These are phyloP conservation scores for Podabrus alpinus DNA, from an alignment of 2,888 invertebrate genomes.

Conservation along the genomic window DNA sequence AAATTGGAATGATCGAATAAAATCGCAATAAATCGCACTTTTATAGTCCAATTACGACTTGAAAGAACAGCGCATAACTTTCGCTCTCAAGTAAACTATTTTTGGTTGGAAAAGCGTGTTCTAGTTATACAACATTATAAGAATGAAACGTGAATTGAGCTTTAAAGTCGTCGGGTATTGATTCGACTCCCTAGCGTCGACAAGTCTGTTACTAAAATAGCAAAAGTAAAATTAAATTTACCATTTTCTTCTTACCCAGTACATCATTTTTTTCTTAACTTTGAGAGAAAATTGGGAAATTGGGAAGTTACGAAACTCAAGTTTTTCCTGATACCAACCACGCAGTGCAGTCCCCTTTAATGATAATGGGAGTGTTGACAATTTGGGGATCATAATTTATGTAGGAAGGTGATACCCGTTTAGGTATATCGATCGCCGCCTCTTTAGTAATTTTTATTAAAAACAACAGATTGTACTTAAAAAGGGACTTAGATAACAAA, in stretches of 20 bases:
- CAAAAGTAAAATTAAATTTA: conserved; percentile 7
- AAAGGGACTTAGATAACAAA: neutral
- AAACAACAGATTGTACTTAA: neutral
- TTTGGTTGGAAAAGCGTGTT: neutral
- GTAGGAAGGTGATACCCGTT: neutral
- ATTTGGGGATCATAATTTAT: neutral
- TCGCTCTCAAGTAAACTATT: neutral
- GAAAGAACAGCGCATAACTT: neutral
- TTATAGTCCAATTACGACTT: neutral
- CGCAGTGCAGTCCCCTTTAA: neutral
- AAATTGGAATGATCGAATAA: neutral
- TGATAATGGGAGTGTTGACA: neutral
- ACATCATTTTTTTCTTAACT: neutral
- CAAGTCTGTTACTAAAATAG: conserved; percentile 22
- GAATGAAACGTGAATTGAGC: conserved; percentile 10
- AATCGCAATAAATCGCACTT: neutral
- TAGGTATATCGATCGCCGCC: neutral
- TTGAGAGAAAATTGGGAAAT: neutral
- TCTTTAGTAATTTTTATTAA: neutral
- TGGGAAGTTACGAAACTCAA: neutral
- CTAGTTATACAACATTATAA: neutral
- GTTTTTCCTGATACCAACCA: neutral
- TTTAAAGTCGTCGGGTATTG: conserved; percentile 10
- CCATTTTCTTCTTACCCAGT: neutral
- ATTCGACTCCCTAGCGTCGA: conserved; percentile 11